These are phyloP conservation scores for Oligia strigilis DNA, from an alignment of 2,888 invertebrate genomes.

Conservation along the genomic window DNA sequence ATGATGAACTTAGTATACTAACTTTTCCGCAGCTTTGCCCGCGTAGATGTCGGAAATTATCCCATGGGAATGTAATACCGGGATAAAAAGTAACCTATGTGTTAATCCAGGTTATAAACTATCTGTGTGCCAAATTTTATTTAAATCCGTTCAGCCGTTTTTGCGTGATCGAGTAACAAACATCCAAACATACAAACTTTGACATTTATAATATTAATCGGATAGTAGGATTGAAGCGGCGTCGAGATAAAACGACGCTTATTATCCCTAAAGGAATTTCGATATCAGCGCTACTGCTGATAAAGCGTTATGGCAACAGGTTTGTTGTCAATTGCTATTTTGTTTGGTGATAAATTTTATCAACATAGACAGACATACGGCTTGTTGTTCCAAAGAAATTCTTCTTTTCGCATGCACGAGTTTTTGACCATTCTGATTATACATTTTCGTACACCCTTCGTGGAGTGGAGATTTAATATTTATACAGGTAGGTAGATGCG, in stretches of 20 bases:
- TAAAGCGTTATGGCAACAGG: slow-evolving; percentile 73
- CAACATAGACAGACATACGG: slow-evolving; percentile 40
- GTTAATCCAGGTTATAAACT: neutral
- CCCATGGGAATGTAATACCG: too few species aligned
- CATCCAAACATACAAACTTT: too few species aligned
- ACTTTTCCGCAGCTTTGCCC: neutral
- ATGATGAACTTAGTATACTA: slow-evolving; percentile 59
- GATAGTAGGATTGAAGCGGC: slow-evolving; percentile 42
- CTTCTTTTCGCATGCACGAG: slow-evolving; percentile 14
- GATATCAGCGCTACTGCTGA: slow-evolving; percentile 70
- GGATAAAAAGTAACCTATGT: neutral
- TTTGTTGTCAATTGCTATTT: slow-evolving; percentile 71
- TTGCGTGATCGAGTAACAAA: neutral
- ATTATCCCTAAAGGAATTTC: slow-evolving; percentile 75
- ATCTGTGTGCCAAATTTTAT: neutral
- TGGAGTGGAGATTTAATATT: slow-evolving; percentile 22
- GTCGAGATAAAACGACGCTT: slow-evolving; percentile 65
- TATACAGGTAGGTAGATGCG: slow-evolving; percentile 15
- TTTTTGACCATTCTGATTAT: slow-evolving; percentile 18
- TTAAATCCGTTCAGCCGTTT: neutral
- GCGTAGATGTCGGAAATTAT: neutral
- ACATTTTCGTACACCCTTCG: neutral
- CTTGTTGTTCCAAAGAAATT: slow-evolving; percentile 32
- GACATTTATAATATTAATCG: neutral
- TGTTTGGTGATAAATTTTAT: slow-evolving; percentile 69